A percentile compares a stretch with the other conserved stretches of the same genome.
Evolutionary conservation across 2,888 invertebrate species (phyloP).

Genomic region (Clusia tigrina): DNA sequence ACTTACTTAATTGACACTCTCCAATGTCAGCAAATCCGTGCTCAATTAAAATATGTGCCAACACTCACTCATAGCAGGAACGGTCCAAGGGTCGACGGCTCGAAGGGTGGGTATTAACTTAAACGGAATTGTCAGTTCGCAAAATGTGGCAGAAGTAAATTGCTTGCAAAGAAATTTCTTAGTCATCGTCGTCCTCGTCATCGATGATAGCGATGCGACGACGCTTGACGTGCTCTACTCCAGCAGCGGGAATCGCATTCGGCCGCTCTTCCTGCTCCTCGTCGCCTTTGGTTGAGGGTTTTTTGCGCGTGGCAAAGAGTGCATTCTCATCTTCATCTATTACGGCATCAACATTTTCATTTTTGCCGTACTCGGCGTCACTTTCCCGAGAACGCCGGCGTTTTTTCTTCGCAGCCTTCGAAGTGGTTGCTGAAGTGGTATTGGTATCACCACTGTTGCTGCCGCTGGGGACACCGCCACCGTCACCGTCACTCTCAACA

Average conservation of each 20-base stretch:
- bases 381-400: slow-evolving; percentile 33
- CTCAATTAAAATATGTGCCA: no score
- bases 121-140: slow-evolving; percentile 6
- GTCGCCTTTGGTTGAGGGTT: slow-evolving; percentile 46
- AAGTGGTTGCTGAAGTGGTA: slow-evolving; percentile 5
- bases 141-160: slow-evolving; percentile 40
- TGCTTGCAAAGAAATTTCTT: slow-evolving; percentile 21
- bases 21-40: no score
- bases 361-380: slow-evolving; percentile 28
- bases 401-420: slow-evolving; percentile 38
- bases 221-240: slow-evolving; percentile 50
- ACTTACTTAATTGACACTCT: no score
- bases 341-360: slow-evolving; percentile 9
- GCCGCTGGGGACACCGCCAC: slow-evolving; percentile 4
- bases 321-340: slow-evolving; percentile 48
- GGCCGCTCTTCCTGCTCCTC: slow-evolving; percentile 34
- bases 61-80: no score
- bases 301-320: slow-evolving; percentile 55
- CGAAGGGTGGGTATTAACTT: no score
- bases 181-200: slow-evolving; percentile 56
- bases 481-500: neutral
- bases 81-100: no score
- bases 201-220: slow-evolving; percentile 61
- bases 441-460: slow-evolving; percentile 38
- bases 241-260: slow-evolving; percentile 19